A percentile compares a stretch with the other conserved stretches of the same genome.
Conservation (phyloP, 2,797 vertebrate genomes). For the Betta splendens region DNA sequence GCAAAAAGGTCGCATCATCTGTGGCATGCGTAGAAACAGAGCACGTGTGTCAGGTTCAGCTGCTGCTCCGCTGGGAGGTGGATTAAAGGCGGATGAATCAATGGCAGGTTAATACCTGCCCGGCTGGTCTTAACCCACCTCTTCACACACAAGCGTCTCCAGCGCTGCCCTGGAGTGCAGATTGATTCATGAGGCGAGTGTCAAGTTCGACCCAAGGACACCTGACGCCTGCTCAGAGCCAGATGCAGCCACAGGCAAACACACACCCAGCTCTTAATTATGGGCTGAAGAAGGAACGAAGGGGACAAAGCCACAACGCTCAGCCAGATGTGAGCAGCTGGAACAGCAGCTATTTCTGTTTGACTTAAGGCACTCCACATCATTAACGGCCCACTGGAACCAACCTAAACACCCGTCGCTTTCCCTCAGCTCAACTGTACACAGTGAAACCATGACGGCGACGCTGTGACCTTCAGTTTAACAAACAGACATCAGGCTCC, state of each 20-base stretch:
- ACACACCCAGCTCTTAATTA: too few species aligned
- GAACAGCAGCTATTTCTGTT: constrained; percentile 56
- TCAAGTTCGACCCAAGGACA: constrained; percentile 72
- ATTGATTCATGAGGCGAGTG: constrained; percentile 64
- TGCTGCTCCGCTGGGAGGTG: constrained; percentile 55
- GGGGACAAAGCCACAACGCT: not conserved
- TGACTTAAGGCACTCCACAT: constrained; percentile 30
- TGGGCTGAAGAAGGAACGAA: too few species aligned
- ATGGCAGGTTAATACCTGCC: constrained; percentile 70
- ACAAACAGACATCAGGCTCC: not conserved
- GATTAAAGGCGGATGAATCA: constrained; percentile 74
- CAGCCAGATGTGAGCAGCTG: constrained; percentile 45
- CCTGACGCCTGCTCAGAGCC: constrained; percentile 43
- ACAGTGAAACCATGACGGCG: too few species aligned
- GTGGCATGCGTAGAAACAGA: too few species aligned
- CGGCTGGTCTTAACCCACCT: constrained; percentile 51
- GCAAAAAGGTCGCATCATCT: too few species aligned
- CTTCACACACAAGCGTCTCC: constrained; percentile 32
- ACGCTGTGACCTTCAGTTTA: not conserved
- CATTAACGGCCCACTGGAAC: too few species aligned
- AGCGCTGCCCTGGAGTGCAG: constrained; percentile 49
- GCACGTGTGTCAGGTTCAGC: too few species aligned
- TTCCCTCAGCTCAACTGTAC: too few species aligned
- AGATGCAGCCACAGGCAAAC: too few species aligned
- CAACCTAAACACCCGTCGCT: too few species aligned